A percentile compares a stretch with the other conserved stretches of the same genome.
phyloP scores from a whole-genome alignment of 2,888 invertebrate genomes.

The Mythimna loreyi region DNA sequence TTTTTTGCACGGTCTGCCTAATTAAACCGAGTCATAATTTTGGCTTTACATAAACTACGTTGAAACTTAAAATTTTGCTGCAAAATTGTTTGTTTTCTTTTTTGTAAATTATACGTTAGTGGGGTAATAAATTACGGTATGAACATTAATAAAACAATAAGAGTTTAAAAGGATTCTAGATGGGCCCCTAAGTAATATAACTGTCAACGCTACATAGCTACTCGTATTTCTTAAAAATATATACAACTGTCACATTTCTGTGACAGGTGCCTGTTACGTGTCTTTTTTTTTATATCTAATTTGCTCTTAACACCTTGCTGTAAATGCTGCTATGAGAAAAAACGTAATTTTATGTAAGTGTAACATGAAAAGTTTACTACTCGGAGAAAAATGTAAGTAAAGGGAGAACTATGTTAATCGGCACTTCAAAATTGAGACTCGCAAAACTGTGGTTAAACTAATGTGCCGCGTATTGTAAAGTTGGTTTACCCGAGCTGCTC shows the following conservation, averaged over 20 bases:
- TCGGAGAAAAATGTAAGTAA: background rate
- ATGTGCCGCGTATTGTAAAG: background rate
- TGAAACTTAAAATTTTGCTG: constrained; percentile 23
- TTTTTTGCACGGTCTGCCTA: constrained; percentile 40
- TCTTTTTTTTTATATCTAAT: too few relatives aligned
- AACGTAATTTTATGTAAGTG: background rate
- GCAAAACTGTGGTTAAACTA: too few relatives aligned
- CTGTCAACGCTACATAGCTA: too few relatives aligned
- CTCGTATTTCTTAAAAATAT: too few relatives aligned
- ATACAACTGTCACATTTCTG: background rate
- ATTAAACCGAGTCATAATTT: constrained; percentile 51
- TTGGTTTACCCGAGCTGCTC: constrained; percentile 92
- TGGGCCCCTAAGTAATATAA: too few relatives aligned
- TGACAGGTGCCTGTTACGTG: background rate
- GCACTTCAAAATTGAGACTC: too few relatives aligned
- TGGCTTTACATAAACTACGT: constrained; percentile 37
- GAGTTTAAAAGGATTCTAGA: background rate
- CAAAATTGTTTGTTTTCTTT: constrained; percentile 12
- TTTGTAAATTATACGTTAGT: constrained; percentile 1
- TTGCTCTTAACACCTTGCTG: too few relatives aligned
- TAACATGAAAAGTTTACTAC: too few relatives aligned
- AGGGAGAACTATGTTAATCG: background rate
- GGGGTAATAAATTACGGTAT: background rate
- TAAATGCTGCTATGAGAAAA: background rate
- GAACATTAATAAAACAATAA: background rate